A percentile compares a stretch with the other conserved stretches of the same genome.
Evolutionary conservation across 23 tunicate species (phyloP).

Genomic region (Halocynthia roretzi): DNA sequence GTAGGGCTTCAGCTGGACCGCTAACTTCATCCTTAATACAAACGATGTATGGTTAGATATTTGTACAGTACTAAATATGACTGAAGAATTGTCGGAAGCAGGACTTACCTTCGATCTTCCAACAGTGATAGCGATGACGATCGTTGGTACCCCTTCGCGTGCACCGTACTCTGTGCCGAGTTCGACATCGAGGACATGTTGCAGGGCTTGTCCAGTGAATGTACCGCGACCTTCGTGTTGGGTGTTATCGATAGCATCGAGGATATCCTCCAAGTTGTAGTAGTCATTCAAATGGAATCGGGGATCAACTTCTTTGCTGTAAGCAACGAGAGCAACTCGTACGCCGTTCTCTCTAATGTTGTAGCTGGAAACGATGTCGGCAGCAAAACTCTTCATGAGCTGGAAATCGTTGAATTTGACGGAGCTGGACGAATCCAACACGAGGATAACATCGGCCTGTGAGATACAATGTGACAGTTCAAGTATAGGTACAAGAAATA

Average conservation of each 20-base stretch:
- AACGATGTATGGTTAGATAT: neutral
- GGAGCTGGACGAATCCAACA: slow-evolving; percentile 93
- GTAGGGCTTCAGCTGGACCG: slow-evolving; percentile 45
- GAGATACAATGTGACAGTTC: neutral
- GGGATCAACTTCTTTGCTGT: slow-evolving; percentile 64
- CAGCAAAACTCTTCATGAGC: slow-evolving; percentile 64
- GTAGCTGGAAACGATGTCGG: slow-evolving; percentile 42
- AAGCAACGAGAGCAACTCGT: slow-evolving; percentile 76
- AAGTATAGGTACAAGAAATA: neutral
- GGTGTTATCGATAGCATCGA: slow-evolving; percentile 57
- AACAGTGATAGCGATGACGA: slow-evolving; percentile 74
- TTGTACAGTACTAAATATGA: neutral
- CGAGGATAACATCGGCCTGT: slow-evolving; percentile 83
- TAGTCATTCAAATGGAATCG: slow-evolving; percentile 45
- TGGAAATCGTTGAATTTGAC: slow-evolving; percentile 90
- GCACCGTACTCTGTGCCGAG: slow-evolving; percentile 43
- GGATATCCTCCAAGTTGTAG: slow-evolving; percentile 38
- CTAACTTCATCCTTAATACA: slow-evolving; percentile 48
- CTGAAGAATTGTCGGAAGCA: neutral
- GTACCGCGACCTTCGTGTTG: slow-evolving; percentile 84
- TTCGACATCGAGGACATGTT: slow-evolving; percentile 47
- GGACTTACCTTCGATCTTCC: slow-evolving; percentile 54
- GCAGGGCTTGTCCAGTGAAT: slow-evolving; percentile 64
- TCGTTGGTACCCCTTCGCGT: slow-evolving; percentile 60
- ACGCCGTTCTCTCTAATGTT: slow-evolving; percentile 50